A percentile compares a stretch with the other conserved stretches of the same genome.
Conservation (phyloP, 2,888 invertebrate species). For the Conchocele bisecta region DNA sequence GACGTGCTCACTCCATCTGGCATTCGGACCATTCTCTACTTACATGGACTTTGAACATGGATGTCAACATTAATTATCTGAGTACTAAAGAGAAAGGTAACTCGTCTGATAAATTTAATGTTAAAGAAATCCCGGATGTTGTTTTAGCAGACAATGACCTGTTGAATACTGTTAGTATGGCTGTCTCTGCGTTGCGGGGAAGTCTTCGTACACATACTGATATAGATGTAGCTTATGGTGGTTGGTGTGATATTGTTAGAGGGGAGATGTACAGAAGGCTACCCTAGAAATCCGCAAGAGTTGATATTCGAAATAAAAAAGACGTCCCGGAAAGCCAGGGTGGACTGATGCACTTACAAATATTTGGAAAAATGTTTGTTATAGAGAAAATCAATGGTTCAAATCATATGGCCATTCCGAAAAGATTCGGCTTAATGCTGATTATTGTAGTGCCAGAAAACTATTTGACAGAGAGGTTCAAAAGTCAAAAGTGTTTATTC, state of each 20-base stretch:
- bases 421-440: background rate
- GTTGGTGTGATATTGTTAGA: background rate
- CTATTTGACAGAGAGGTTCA: slow-evolving; percentile 1
- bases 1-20: too few relatives aligned
- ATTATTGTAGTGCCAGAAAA: background rate
- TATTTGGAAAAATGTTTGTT: background rate
- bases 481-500: background rate
- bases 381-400: background rate
- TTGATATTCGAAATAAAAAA: background rate
- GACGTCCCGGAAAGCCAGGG: background rate
- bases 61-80: too few relatives aligned
- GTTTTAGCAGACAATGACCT: too few relatives aligned
- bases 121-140: too few relatives aligned
- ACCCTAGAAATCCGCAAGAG: background rate
- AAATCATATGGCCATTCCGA: background rate
- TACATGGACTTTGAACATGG: too few relatives aligned
- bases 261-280: background rate
- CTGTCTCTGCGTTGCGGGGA: background rate
- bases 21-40: too few relatives aligned
- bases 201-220: background rate
- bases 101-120: too few relatives aligned
- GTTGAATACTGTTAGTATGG: background rate
- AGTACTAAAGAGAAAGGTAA: too few relatives aligned
- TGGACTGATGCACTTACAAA: background rate
- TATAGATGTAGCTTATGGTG: background rate